phyloP scores from a whole-genome alignment of 1,140 invertebrate genomes.

The Macrobrachium nipponense region DNA sequence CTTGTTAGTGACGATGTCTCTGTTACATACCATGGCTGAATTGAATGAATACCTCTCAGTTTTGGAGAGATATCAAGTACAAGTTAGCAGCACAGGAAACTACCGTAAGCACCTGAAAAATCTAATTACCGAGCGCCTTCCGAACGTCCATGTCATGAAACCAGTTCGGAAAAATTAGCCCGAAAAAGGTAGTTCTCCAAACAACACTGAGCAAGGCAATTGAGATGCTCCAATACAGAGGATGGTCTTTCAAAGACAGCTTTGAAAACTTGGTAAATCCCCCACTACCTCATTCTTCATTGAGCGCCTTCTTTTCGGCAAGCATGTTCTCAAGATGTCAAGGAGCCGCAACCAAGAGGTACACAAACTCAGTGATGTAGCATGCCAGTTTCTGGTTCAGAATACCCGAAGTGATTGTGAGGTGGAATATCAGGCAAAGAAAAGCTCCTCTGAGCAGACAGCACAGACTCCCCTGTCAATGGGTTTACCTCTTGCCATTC shows the following conservation, averaged over 20 bases:
- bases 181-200: constrained; percentile 12
- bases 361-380: constrained; percentile 27
- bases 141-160: constrained; percentile 33
- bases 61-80: constrained; percentile 4
- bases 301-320: constrained; percentile 6
- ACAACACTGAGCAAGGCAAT: no score
- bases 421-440: constrained; percentile 40
- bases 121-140: constrained; percentile 19
- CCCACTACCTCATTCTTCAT: not conserved
- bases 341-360: no score
- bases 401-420: not conserved
- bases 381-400: no score
- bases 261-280: constrained; percentile 19
- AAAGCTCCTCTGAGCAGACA: constrained; percentile 23
- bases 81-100: constrained; percentile 15
- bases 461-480: no score
- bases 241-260: no score
- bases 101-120: constrained; percentile 30
- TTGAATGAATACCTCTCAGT: no score
- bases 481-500: constrained; percentile 34
- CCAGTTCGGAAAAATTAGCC: constrained; percentile 27
- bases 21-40: no score
- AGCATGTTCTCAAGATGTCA: no score
- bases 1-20: no score
- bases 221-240: not conserved